Base-by-base conservation (phyloP, 2,113 vertebrate genomes). In the Aplodontia rufa region DNA sequence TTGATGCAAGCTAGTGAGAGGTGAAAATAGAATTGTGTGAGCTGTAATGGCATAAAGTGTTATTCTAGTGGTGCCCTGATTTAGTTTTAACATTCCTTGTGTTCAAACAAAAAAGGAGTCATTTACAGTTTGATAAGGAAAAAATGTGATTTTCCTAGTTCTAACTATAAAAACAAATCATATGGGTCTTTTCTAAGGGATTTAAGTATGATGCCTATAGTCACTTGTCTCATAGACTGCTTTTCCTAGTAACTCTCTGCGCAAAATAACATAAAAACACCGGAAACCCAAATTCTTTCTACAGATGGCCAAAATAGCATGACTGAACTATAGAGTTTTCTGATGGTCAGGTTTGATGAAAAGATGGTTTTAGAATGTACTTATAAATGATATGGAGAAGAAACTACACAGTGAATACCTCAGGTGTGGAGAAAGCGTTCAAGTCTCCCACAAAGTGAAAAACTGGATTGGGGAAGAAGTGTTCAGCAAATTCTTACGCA, bases 121-220 rank as follows among this genome's bases (percentile, higher is more conserved):
- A 71, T 19, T 79, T 78, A 85, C 35, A 90, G 45, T 94, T 37
- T 87, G 28, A 94, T 78, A 35, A 95, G 55, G n/a, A 60, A 26
- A 87, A 87, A 90, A 66, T 14, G 81, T 55, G 37, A 8, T 92
- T 97, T 71, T 91, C 12, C 62, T 60, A 79, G 68, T 93, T 86
- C 6, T 86, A 91, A 66, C 37, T 42, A 72, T 91, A 60, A 60
- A 86, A 89, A 83, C 74, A 92, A 82, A 87, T n/a, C 86, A 76
- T 53, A n/a, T 74, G 62, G 35, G 8, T 68, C 37, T 79, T 87
- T 94, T 75, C 45, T 69, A 51, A 90, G 40, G 40, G 49, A 42
- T 11, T 94, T 90, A 95, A 87, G 51, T 71, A 40, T 14, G 47
- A 58, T 75, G 8, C 0, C 16, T 85, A 51, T 2, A 26, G 55